These are phyloP conservation scores for Ormyrus nitidulus DNA, from an alignment of 2,888 invertebrate genomes.

Conservation along the genomic window DNA sequence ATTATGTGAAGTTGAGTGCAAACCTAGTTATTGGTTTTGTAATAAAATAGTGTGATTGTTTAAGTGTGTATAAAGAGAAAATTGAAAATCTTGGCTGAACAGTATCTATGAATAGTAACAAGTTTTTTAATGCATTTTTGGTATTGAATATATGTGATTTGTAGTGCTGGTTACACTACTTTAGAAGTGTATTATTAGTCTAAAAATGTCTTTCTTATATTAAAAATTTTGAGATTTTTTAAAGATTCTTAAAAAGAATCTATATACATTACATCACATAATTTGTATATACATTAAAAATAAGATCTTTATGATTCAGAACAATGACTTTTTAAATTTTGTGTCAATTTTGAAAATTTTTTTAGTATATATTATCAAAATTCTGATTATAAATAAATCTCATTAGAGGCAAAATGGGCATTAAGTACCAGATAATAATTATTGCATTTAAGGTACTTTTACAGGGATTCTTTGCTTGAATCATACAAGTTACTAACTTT, in stretches of 20 bases:
- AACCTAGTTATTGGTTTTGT: slow-evolving; percentile 19
- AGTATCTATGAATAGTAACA: slow-evolving; percentile 41
- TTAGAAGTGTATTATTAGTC: slow-evolving; percentile 20
- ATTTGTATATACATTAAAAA: background rate
- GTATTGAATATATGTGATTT: slow-evolving; percentile 14
- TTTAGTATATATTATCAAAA: too few relatives aligned
- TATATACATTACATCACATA: background rate
- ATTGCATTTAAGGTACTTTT: slow-evolving; percentile 29
- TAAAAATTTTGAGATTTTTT: background rate
- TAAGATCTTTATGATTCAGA: too few relatives aligned
- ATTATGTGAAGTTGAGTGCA: slow-evolving; percentile 21
- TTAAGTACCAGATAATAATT: slow-evolving; percentile 14
- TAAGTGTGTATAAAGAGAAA: slow-evolving; percentile 33
- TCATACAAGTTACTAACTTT: background rate
- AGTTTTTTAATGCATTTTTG: slow-evolving; percentile 9
- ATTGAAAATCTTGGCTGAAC: slow-evolving; percentile 32
- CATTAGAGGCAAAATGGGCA: background rate
- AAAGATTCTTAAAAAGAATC: background rate
- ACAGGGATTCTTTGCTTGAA: background rate
- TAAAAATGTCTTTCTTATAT: background rate
- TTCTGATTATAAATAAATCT: background rate
- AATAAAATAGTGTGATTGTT: slow-evolving; percentile 14
- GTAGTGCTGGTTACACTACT: slow-evolving; percentile 25
- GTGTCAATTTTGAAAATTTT: too few relatives aligned
- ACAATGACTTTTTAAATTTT: too few relatives aligned